Conservation (phyloP, 2,888 invertebrate species). For the Anthophora plumipes region DNA sequence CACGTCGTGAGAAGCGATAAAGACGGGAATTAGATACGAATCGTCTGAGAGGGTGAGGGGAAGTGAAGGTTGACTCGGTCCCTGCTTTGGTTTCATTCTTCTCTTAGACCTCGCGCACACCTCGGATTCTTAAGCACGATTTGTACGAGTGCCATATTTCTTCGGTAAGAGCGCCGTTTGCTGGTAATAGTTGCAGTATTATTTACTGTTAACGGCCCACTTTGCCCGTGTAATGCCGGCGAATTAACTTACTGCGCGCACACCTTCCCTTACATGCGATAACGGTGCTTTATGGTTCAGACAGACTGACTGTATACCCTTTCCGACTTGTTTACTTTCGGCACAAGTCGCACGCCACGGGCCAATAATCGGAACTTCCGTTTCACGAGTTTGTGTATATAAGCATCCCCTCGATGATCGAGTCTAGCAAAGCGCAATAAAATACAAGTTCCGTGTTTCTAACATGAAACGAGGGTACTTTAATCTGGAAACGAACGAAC, state of each 20-base stretch:
- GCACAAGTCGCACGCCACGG: not conserved
- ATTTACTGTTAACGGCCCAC: conserved; percentile 81
- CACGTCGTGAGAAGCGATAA: conserved; percentile 22
- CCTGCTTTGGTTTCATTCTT: conserved; percentile 10
- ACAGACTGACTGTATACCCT: conserved; percentile 9
- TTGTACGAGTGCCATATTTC: conserved; percentile 74
- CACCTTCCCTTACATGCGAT: conserved; percentile 68
- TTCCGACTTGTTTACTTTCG: conserved; percentile 43
- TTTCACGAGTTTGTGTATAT: not conserved
- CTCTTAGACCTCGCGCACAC: conserved; percentile 21
- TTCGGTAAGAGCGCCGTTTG: conserved; percentile 68
- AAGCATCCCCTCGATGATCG: not conserved
- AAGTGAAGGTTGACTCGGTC: conserved; percentile 6
- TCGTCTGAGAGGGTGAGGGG: conserved; percentile 4
- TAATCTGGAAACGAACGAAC: conserved; percentile 15
- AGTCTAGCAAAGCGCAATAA: conserved; percentile 19
- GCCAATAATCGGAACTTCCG: conserved; percentile 21
- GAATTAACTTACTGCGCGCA: conserved; percentile 75
- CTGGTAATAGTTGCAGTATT: conserved; percentile 78
- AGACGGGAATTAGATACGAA: conserved; percentile 39
- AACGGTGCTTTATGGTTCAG: conserved; percentile 65
- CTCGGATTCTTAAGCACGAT: conserved; percentile 69
- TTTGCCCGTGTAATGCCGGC: conserved; percentile 67
- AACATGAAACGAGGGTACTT: conserved; percentile 4
- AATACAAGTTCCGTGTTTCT: not conserved